A percentile compares a stretch with the other conserved stretches of the same genome.
Evolutionary conservation across 30 jellyfish, hydroid and myxozoan species (phyloP).

Genomic region (Aurelia sp.): DNA sequence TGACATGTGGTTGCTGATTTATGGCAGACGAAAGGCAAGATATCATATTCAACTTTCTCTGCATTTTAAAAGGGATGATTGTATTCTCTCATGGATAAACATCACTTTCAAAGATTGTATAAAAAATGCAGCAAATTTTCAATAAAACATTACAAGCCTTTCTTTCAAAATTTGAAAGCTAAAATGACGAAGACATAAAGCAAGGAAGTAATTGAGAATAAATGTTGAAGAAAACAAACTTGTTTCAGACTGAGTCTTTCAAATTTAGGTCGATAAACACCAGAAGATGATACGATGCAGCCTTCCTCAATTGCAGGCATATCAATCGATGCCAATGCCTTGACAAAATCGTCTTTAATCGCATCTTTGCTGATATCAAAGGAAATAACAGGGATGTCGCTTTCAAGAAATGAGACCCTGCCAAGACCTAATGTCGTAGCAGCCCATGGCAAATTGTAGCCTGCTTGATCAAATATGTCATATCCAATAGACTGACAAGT

Average conservation of each 20-base stretch:
- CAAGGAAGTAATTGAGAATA: too few relatives aligned
- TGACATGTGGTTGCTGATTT: too few relatives aligned
- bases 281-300: constrained; percentile 10
- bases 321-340: constrained; percentile 13
- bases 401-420: constrained; percentile 54
- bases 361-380: constrained; percentile 36
- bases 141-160: too few relatives aligned
- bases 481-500: constrained; percentile 23
- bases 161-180: too few relatives aligned
- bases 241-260: background rate
- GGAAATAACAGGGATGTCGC: constrained; percentile 46
- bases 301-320: constrained; percentile 50
- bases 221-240: too few relatives aligned
- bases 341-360: constrained; percentile 26
- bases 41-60: too few relatives aligned
- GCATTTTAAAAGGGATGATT: too few relatives aligned
- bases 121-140: too few relatives aligned
- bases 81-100: too few relatives aligned
- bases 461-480: constrained; percentile 4
- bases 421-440: constrained; percentile 64
- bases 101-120: too few relatives aligned
- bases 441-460: constrained; percentile 52
- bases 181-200: too few relatives aligned
- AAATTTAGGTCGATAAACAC: constrained; percentile 11
- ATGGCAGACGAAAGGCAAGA: too few relatives aligned